Percentiles rank a stretch among this genome's conserved stretches.
Conservation (phyloP, 2,888 invertebrate species). For the Notodonta dromedarius region DNA sequence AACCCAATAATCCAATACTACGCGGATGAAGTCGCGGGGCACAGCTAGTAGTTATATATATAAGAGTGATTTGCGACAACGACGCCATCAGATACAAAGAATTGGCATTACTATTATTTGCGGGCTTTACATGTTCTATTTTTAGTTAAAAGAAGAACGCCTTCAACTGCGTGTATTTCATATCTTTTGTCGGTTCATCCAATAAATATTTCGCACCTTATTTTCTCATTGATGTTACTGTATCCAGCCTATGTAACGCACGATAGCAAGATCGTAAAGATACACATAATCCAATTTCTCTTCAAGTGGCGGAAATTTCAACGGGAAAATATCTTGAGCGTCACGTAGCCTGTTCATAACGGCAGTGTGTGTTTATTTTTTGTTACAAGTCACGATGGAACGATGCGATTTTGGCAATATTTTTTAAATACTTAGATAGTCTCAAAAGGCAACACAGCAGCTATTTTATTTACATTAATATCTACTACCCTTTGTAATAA, state of each 20-base stretch:
- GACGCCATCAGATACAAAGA: too few relatives aligned
- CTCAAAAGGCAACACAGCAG: too few relatives aligned
- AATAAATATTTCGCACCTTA: constrained; percentile 10
- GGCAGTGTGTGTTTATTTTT: constrained; percentile 29
- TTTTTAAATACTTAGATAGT: constrained; percentile 20
- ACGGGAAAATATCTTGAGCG: constrained; percentile 31
- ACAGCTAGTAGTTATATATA: too few relatives aligned
- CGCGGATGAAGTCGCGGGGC: too few relatives aligned
- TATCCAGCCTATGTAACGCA: constrained; percentile 18
- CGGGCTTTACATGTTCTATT: too few relatives aligned
- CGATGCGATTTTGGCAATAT: constrained; percentile 18
- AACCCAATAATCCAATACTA: too few relatives aligned
- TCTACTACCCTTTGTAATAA: too few relatives aligned
- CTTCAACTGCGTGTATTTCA: neutral
- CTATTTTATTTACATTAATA: too few relatives aligned
- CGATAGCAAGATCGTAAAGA: constrained; percentile 28
- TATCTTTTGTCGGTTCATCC: constrained; percentile 8
- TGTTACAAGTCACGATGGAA: constrained; percentile 15
- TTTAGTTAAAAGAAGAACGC: neutral
- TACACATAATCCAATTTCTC: constrained; percentile 35
- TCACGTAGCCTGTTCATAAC: constrained; percentile 32
- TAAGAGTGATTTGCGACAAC: too few relatives aligned
- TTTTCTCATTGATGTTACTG: constrained; percentile 14
- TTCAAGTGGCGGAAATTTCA: constrained; percentile 39
- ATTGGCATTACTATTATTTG: too few relatives aligned